A percentile compares a stretch with the other conserved stretches of the same genome.
These are phyloP conservation scores for Triplophysa dalaica DNA, from an alignment of 2,113 vertebrate species.

Conservation along the genomic window DNA sequence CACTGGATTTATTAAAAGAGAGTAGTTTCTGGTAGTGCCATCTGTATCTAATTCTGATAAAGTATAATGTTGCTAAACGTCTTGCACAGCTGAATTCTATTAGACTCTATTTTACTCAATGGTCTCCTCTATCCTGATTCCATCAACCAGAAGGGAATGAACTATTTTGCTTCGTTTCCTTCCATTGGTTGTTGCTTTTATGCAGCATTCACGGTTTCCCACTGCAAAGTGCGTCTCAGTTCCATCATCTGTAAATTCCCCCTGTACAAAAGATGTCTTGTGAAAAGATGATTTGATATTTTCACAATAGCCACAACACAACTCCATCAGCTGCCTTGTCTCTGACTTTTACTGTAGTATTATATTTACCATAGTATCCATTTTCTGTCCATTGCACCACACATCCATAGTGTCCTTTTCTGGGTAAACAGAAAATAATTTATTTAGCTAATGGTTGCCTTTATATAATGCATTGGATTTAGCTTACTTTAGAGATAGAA, in stretches of 20 bases:
- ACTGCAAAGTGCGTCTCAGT: constrained; percentile 88
- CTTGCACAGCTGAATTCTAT: neutral
- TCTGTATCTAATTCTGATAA: constrained; percentile 35
- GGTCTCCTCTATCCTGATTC: constrained; percentile 76
- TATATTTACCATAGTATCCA: constrained; percentile 83
- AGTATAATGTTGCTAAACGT: constrained; percentile 9
- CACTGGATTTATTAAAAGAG: neutral
- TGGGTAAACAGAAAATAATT: constrained; percentile 58
- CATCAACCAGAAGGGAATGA: constrained; percentile 84
- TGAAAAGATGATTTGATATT: neutral
- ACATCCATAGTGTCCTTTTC: constrained; percentile 97
- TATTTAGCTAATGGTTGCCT: neutral
- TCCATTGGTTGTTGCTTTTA: constrained; percentile 85
- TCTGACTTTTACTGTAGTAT: neutral
- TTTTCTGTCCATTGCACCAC: constrained; percentile 91
- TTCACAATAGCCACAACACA: neutral
- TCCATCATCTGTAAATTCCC: constrained; percentile 93
- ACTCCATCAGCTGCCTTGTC: neutral
- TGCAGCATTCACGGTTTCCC: constrained; percentile 83
- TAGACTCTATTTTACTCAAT: constrained; percentile 60
- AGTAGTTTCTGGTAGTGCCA: neutral
- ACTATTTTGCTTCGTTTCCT: constrained; percentile 83
- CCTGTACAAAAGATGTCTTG: constrained; percentile 69
- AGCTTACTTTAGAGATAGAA: neutral
- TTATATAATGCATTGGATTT: neutral